Conservation (phyloP, 2,888 invertebrate species). For the Synergus umbraculus region DNA sequence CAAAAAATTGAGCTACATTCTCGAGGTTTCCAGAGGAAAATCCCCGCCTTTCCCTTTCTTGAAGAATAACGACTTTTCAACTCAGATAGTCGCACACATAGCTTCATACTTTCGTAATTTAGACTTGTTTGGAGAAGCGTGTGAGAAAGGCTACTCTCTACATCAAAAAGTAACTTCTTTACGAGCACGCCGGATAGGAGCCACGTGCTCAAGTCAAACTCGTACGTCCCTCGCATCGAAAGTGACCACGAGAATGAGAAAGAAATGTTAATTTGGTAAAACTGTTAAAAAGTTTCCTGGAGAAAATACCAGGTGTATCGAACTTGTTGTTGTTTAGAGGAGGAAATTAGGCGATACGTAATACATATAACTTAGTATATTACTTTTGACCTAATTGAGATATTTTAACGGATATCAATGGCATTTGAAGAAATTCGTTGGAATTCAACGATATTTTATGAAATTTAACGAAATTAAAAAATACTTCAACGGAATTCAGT, state of each 20-base stretch:
- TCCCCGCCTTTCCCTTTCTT: slow-evolving; percentile 11
- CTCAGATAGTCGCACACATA: neutral
- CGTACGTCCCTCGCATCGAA: slow-evolving; percentile 11
- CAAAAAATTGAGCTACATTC: neutral
- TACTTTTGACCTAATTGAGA: neutral
- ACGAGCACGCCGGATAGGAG: neutral
- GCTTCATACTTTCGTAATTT: slow-evolving; percentile 7
- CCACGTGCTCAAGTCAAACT: slow-evolving; percentile 19
- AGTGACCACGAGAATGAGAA: slow-evolving; percentile 9
- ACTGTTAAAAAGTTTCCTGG: neutral
- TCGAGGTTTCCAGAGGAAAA: neutral
- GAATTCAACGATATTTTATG: too few relatives aligned
- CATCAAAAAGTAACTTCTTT: slow-evolving; percentile 12
- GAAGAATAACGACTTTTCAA: slow-evolving; percentile 5
- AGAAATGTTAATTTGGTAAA: slow-evolving; percentile 15
- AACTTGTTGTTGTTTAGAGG: neutral
- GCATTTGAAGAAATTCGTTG: too few relatives aligned
- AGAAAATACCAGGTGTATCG: neutral
- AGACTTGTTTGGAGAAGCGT: slow-evolving; percentile 16
- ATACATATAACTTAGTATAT: neutral
- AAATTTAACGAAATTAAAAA: too few relatives aligned
- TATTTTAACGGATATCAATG: too few relatives aligned
- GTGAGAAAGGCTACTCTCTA: slow-evolving; percentile 31
- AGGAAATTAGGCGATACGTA: too few relatives aligned
- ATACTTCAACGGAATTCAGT: too few relatives aligned